Conservation (phyloP, 2,888 invertebrate species). For the Bellardia pandia region DNA sequence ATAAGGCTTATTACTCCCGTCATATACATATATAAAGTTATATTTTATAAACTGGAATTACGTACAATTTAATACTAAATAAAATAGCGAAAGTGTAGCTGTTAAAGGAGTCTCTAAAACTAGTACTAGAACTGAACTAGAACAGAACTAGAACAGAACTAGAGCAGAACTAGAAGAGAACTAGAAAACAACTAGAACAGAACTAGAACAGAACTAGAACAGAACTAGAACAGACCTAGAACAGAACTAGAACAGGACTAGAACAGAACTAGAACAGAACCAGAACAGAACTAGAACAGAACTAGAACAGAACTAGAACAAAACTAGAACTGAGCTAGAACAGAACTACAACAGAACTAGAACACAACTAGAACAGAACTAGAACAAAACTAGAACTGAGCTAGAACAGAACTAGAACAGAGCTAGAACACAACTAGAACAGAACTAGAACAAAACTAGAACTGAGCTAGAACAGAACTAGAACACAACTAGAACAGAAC, state of each 20-base stretch:
- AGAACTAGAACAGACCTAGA: neutral
- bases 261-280: neutral
- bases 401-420: constrained; percentile 1
- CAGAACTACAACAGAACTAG: neutral
- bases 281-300: neutral
- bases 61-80: no score
- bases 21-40: no score
- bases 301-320: neutral
- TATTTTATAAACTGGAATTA: no score
- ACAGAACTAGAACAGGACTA: neutral
- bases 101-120: neutral
- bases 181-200: neutral
- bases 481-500: neutral
- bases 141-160: neutral
- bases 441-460: neutral
- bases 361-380: neutral
- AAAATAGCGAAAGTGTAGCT: no score
- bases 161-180: neutral
- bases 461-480: neutral
- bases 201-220: neutral
- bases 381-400: constrained; percentile 1
- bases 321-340: constrained; percentile 1
- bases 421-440: constrained; percentile 1
- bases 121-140: neutral
- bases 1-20: constrained; percentile 78